These are phyloP conservation scores for Otus sunia DNA, from an alignment of 2,113 vertebrate genomes.

Conservation along the genomic window DNA sequence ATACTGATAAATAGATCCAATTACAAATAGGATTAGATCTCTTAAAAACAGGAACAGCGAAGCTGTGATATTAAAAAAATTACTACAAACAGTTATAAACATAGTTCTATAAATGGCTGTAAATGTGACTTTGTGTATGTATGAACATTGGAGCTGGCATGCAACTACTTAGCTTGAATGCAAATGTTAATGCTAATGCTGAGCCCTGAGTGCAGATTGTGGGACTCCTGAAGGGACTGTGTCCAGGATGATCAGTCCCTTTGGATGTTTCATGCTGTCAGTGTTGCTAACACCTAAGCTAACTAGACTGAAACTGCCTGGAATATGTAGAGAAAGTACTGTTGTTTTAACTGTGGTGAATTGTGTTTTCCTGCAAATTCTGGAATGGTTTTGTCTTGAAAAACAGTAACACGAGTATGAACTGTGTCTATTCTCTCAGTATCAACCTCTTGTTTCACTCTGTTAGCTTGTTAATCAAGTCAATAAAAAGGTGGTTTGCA, in stretches of 20 bases:
- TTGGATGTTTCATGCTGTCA: background rate
- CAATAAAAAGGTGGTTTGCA: background rate
- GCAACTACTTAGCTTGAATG: background rate
- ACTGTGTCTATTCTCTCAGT: background rate
- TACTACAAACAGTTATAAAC: background rate
- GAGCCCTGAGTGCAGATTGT: background rate
- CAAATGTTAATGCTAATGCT: background rate
- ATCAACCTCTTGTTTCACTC: background rate
- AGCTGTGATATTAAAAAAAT: background rate
- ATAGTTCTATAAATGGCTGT: background rate
- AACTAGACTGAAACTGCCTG: background rate
- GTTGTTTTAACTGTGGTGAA: background rate
- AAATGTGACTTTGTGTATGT: background rate
- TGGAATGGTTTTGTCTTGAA: background rate
- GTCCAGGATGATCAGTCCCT: accelerated
- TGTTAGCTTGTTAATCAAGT: background rate
- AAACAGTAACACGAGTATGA: background rate
- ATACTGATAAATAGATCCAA: background rate
- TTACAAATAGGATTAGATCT: background rate
- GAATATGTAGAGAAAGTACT: background rate
- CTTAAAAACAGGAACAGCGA: background rate
- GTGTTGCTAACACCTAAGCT: background rate
- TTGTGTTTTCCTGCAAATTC: background rate
- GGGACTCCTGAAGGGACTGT: accelerated
- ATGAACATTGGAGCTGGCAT: background rate